These are phyloP conservation scores for Pocota personata DNA, from an alignment of 2,888 invertebrate species.

Conservation along the genomic window DNA sequence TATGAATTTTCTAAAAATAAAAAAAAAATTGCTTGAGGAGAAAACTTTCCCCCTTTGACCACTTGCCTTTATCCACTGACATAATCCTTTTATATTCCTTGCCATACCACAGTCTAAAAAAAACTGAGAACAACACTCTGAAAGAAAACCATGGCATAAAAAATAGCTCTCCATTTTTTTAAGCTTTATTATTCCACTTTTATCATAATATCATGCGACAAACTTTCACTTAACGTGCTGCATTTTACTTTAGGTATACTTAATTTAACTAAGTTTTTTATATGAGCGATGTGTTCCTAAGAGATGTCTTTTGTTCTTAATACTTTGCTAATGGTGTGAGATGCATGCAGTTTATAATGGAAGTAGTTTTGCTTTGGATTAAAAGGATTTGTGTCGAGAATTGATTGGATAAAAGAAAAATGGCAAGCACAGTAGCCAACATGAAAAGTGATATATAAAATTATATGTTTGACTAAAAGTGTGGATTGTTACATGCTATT, in stretches of 20 bases:
- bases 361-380: background rate
- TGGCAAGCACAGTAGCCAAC: background rate
- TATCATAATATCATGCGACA: slow-evolving; percentile 55
- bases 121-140: background rate
- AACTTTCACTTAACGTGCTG: slow-evolving; percentile 48
- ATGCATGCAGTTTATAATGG: background rate
- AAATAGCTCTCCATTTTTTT: slow-evolving; percentile 16
- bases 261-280: background rate
- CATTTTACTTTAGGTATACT: slow-evolving; percentile 21
- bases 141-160: slow-evolving; percentile 32
- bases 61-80: slow-evolving; percentile 64
- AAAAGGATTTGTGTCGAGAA: background rate
- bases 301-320: background rate
- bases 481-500: too few species aligned
- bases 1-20: slow-evolving; percentile 12
- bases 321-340: background rate
- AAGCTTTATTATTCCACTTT: slow-evolving; percentile 52
- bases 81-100: slow-evolving; percentile 60
- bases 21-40: slow-evolving; percentile 36
- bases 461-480: too few species aligned
- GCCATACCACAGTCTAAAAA: slow-evolving; percentile 15
- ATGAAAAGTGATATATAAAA: too few species aligned
- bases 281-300: background rate
- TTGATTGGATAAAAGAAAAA: background rate
- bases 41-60: slow-evolving; percentile 60